A percentile compares a stretch with the other conserved stretches of the same genome.
phyloP scores from a whole-genome alignment of 1,140 invertebrate species.

The Brachionus plicatilis region DNA sequence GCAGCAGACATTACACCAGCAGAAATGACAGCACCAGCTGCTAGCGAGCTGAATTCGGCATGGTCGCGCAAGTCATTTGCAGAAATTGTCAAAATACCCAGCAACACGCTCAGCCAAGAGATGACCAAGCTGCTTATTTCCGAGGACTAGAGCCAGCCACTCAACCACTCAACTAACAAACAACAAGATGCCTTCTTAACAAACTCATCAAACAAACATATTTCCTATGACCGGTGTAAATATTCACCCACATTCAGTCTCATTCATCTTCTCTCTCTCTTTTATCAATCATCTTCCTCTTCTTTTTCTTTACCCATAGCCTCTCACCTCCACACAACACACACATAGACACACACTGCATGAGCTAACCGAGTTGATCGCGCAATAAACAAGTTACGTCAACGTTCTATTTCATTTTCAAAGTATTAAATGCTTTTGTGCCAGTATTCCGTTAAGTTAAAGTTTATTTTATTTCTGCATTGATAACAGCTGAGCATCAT shows the following conservation, averaged over 20 bases:
- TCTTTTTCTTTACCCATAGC: neutral
- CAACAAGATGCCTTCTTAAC: neutral
- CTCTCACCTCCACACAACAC: too few relatives aligned
- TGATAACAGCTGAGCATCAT: neutral
- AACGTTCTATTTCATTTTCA: neutral
- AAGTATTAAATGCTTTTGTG: neutral
- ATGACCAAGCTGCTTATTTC: neutral
- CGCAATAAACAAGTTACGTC: neutral
- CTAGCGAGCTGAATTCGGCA: neutral
- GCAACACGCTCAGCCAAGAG: neutral
- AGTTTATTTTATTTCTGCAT: neutral
- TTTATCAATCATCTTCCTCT: neutral
- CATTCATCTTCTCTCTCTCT: neutral
- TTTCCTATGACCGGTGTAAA: neutral
- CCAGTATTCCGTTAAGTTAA: neutral
- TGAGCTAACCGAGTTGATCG: neutral
- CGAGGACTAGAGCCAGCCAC: neutral
- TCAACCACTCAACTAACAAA: neutral
- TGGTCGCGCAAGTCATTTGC: conserved; percentile 3
- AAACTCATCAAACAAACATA: neutral
- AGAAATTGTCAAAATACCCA: conserved; percentile 9
- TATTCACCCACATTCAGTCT: neutral
- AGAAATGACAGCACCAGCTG: too few relatives aligned
- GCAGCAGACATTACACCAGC: too few relatives aligned
- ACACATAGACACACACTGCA: too few relatives aligned